Evolutionary conservation across 2,113 vertebrate species (phyloP).

Genomic region (Struthidea cinerea): DNA sequence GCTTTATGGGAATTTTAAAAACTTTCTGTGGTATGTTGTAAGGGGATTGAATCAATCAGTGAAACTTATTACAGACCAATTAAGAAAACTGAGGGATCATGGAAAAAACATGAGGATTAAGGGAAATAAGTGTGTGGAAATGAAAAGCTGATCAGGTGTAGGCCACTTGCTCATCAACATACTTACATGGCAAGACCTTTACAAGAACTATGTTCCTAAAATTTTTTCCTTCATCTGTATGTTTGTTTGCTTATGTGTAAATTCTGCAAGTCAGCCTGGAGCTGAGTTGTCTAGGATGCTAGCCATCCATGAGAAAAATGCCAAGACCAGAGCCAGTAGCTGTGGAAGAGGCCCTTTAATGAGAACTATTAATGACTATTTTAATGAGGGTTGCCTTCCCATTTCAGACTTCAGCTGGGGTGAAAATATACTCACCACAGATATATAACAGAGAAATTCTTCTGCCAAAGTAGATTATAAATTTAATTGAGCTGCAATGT

Average conservation of each 20-base stretch:
- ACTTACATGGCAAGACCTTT: neutral
- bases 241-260: neutral
- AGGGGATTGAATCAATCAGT: neutral
- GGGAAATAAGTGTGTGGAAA: neutral
- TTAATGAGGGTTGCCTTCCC: neutral
- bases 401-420: neutral
- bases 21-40: neutral
- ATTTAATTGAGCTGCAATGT: neutral
- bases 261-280: neutral
- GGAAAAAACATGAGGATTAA: neutral
- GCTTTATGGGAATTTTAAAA: neutral
- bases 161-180: accelerated
- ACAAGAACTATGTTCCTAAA: neutral
- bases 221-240: neutral
- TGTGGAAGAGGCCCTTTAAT: neutral
- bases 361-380: neutral
- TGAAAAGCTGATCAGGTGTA: neutral
- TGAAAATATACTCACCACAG: neutral
- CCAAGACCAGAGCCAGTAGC: neutral
- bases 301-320: neutral
- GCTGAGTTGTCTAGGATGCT: neutral
- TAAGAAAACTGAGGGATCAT: neutral
- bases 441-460: neutral
- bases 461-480: neutral
- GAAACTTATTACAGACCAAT: neutral